A percentile compares a stretch with the other conserved stretches of the same genome.
phyloP scores from a whole-genome alignment of 2,888 invertebrate genomes.

The Gnatocerus cornutus region DNA sequence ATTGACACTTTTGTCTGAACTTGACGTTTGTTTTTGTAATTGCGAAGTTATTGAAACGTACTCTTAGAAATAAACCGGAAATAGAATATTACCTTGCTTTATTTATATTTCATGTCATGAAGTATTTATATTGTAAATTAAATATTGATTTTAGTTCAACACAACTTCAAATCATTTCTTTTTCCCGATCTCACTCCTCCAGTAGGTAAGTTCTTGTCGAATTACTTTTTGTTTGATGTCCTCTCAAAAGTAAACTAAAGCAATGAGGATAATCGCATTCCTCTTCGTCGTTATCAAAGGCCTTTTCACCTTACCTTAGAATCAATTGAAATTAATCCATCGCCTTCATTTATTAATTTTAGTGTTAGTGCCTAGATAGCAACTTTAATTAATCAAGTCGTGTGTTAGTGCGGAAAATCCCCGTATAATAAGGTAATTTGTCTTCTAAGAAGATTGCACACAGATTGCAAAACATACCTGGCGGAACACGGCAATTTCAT shows the following conservation, averaged over 20 bases:
- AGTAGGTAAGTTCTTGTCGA: conserved; percentile 12
- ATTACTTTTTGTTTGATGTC: conserved; percentile 24
- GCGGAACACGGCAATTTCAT: conserved; percentile 42
- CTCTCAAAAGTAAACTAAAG: conserved; percentile 12
- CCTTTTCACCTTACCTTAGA: conserved; percentile 29
- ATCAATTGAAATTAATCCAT: conserved; percentile 35
- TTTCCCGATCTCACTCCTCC: neutral
- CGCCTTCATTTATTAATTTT: conserved; percentile 32
- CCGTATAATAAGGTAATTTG: conserved; percentile 45
- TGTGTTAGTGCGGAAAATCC: conserved; percentile 36
- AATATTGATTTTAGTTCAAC: conserved; percentile 42
- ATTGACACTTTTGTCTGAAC: conserved; percentile 54
- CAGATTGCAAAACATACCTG: conserved; percentile 47
- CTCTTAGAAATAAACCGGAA: conserved; percentile 36
- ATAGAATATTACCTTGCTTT: conserved; percentile 26
- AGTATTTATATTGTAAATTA: conserved; percentile 44
- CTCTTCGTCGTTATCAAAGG: too few relatives aligned
- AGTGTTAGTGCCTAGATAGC: conserved; percentile 20
- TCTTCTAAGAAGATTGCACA: conserved; percentile 39
- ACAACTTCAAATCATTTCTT: conserved; percentile 27
- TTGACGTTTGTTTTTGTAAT: conserved; percentile 52
- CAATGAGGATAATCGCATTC: conserved; percentile 10
- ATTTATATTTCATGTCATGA: conserved; percentile 29
- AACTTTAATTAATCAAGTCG: conserved; percentile 42
- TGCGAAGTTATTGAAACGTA: conserved; percentile 42